Base-by-base conservation (phyloP, 2,888 invertebrate genomes). In the Yponomeuta plumbellus region DNA sequence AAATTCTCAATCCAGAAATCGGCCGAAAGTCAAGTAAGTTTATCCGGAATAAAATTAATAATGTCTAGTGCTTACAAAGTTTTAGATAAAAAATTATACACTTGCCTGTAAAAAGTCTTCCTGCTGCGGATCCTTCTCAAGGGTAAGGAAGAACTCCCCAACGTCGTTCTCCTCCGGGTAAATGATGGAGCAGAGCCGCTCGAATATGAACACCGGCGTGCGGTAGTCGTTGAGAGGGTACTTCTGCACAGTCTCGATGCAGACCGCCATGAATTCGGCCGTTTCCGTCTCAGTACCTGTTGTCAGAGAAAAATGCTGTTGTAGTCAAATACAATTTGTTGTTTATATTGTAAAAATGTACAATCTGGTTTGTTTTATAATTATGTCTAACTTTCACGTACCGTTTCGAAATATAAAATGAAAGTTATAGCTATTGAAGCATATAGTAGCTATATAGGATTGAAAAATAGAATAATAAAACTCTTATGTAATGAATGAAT, bases 111-210 rank as follows among this genome's bases (percentile, higher is more conserved):
- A 92, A 87, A 99, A 99, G 91, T 99, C 99, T 86, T 99, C 99
- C 78, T 99, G 99, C 76, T 99, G 99, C 0, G 98, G 97, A 91
- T 99, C 99, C 81, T 99, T 99, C 80, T 99, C 99, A 6, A 99
- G 92, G 0, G 97, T 97, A 69, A 99, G 93, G 92, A 97, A 97
- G 91, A 99, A 99, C 84, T 99, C 99, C 0, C 97, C 97, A 3
- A 98, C 96, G 79, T 98, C 98, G 78, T 98, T 98, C 85, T 99
- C 98, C 80, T 99, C 98, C 0, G 98, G 99, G 81, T 98, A 97
- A 72, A 99, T 99, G 70, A 99, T 98, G 22, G 98, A 98, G 80
- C 99, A 99, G 2, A 99, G 93, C 58, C 99, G 92, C 87, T 99
- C 99, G 83, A 99, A 99, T 70, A 99, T 98, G 81, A 99, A 99